phyloP scores from a whole-genome alignment of 2,113 vertebrate species.

The Poicephalus gulielmi region DNA sequence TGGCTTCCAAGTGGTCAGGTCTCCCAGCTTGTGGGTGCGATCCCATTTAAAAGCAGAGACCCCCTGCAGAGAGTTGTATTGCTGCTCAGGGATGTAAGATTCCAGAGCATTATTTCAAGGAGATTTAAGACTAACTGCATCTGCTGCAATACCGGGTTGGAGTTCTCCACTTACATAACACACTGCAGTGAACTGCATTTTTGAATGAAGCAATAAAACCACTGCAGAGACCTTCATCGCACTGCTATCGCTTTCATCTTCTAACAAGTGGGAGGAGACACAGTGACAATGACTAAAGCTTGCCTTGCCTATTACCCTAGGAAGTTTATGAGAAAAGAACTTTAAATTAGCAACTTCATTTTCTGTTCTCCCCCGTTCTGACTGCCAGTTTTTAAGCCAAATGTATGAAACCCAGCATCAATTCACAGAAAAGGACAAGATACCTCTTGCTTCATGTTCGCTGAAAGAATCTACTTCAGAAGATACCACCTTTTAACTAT shows the following conservation, averaged over 20 bases:
- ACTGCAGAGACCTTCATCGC: not conserved
- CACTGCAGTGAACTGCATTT: not conserved
- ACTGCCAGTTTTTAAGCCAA: not conserved
- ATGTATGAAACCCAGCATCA: not conserved
- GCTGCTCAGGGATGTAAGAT: not conserved
- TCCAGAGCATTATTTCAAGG: not conserved
- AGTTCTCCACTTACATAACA: not conserved
- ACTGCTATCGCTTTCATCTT: not conserved
- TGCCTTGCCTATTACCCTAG: not conserved
- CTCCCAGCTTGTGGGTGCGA: not conserved
- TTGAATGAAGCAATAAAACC: not conserved
- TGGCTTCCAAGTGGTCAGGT: not conserved
- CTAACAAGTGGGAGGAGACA: not conserved
- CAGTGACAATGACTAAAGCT: not conserved
- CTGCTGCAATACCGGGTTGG: not conserved
- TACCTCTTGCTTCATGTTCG: not conserved
- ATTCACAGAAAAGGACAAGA: not conserved
- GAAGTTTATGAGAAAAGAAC: not conserved
- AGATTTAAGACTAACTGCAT: not conserved
- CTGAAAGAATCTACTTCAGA: not conserved
- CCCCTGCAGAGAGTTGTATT: not conserved
- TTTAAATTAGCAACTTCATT: not conserved
- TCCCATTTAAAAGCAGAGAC: not conserved
- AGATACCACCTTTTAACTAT: not conserved
- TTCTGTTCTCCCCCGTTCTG: not conserved